Evolutionary conservation across 2,888 invertebrate species (phyloP).

Genomic region (Metopia argyrocephala): DNA sequence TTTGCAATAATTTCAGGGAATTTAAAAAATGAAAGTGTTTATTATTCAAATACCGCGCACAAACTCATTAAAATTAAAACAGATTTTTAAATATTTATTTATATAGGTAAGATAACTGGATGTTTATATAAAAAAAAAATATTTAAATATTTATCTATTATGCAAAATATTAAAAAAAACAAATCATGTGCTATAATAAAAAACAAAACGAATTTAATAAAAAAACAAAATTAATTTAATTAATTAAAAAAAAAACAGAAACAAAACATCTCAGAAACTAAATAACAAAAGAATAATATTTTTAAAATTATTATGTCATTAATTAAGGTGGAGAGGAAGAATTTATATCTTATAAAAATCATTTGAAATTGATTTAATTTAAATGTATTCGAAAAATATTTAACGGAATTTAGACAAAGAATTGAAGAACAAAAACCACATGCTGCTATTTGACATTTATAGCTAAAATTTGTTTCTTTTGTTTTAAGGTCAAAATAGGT

Average conservation of each 20-base stretch:
- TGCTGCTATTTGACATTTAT: slow-evolving; percentile 11
- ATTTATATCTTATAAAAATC: not conserved
- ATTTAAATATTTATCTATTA: not conserved
- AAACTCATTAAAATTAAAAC: not conserved
- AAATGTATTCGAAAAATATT: not conserved
- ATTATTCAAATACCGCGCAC: too few species aligned
- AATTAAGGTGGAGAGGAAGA: not conserved
- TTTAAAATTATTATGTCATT: not conserved
- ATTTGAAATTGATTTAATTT: not conserved
- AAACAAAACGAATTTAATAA: not conserved
- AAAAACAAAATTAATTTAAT: too few species aligned
- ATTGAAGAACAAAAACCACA: not conserved
- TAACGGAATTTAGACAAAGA: not conserved
- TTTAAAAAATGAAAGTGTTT: not conserved
- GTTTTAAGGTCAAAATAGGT: not conserved
- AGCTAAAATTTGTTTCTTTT: slow-evolving; percentile 11
- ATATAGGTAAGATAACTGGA: not conserved
- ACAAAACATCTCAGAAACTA: not conserved
- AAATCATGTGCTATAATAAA: not conserved
- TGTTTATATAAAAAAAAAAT: not conserved
- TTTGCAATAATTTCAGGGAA: not conserved
- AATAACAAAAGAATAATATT: not conserved
- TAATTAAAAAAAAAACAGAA: not conserved
- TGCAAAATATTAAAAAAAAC: not conserved
- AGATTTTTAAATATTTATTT: not conserved